Conservation (phyloP, 2,888 invertebrate species). For the Serripes groenlandicus region DNA sequence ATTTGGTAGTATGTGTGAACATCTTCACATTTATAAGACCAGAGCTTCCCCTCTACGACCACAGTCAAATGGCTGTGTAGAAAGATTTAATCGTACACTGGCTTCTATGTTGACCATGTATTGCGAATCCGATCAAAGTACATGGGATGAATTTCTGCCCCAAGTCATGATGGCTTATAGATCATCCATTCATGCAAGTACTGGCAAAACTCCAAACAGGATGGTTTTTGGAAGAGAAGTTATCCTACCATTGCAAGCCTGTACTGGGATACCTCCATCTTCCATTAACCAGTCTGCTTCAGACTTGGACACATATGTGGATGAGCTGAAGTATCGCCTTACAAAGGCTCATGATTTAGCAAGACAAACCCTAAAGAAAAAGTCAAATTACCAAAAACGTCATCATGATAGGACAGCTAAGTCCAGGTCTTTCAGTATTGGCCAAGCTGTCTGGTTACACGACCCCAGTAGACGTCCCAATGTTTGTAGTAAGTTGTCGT, state of each 20-base stretch:
- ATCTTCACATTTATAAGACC: slow-evolving; percentile 52
- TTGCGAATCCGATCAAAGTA: slow-evolving; percentile 60
- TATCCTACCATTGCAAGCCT: slow-evolving; percentile 53
- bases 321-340: slow-evolving; percentile 24
- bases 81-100: slow-evolving; percentile 73
- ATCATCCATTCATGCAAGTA: slow-evolving; percentile 59
- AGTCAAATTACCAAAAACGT: slow-evolving; percentile 28
- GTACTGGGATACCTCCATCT: slow-evolving; percentile 9
- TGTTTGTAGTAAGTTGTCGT: slow-evolving; percentile 42
- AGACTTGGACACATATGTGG: slow-evolving; percentile 20
- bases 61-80: slow-evolving; percentile 71
- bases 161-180: slow-evolving; percentile 71
- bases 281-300: neutral
- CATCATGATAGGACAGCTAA: slow-evolving; percentile 37
- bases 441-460: slow-evolving; percentile 16
- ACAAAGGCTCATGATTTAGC: slow-evolving; percentile 36
- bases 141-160: slow-evolving; percentile 75
- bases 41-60: slow-evolving; percentile 44
- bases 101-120: slow-evolving; percentile 67
- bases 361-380: slow-evolving; percentile 20
- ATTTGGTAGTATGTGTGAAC: slow-evolving; percentile 46
- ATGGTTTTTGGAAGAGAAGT: slow-evolving; percentile 55
- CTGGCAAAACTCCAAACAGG: slow-evolving; percentile 62
- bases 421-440: neutral
- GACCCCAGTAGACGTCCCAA: slow-evolving; percentile 16